These are phyloP conservation scores for Magallana ariakensis DNA, from an alignment of 1,140 invertebrate species.

Conservation along the genomic window DNA sequence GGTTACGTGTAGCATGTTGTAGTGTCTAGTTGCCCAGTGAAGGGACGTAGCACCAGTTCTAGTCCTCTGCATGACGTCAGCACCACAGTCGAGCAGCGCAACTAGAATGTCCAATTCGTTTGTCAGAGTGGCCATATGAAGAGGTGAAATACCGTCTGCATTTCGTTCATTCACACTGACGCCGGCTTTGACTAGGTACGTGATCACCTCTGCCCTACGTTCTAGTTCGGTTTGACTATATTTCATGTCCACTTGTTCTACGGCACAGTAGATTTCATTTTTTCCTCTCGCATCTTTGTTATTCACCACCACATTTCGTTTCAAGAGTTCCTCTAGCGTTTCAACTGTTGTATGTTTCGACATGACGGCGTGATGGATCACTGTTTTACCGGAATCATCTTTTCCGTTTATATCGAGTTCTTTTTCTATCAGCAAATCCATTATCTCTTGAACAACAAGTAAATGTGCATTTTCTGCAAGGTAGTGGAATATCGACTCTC, in stretches of 20 bases:
- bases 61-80: slow-evolving; percentile 6
- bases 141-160: background rate
- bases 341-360: background rate
- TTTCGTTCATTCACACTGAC: slow-evolving; percentile 1
- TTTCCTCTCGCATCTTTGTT: background rate
- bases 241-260: slow-evolving; percentile 10
- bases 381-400: background rate
- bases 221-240: background rate
- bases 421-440: background rate
- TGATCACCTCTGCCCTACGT: background rate
- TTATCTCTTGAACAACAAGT: background rate
- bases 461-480: background rate
- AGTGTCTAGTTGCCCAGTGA: slow-evolving; percentile 20
- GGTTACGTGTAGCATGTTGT: slow-evolving; percentile 16
- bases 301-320: background rate
- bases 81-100: slow-evolving; percentile 16
- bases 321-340: background rate
- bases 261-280: slow-evolving; percentile 35
- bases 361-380: slow-evolving; percentile 22
- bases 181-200: background rate
- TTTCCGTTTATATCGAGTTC: background rate
- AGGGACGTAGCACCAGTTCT: slow-evolving; percentile 23
- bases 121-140: slow-evolving; percentile 25
- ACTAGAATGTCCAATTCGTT: slow-evolving; percentile 23
- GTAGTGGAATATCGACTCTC: background rate